phyloP scores from a whole-genome alignment of 2,888 invertebrate genomes.

The Heteromyza rotundicornis region DNA sequence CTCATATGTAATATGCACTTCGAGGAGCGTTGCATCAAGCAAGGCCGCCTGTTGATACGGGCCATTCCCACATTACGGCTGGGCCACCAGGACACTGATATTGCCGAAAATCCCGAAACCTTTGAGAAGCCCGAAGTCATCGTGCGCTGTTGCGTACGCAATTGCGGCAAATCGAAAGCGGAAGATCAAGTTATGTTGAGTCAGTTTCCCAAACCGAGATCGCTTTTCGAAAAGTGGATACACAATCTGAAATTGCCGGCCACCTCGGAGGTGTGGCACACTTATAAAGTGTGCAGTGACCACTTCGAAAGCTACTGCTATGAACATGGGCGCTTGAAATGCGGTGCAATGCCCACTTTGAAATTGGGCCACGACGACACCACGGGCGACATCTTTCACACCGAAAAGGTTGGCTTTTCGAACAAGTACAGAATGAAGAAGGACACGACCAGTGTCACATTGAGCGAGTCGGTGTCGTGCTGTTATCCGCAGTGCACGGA shows the following conservation, averaged over 20 bases:
- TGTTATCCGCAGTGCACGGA: conserved; percentile 42
- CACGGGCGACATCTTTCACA: conserved; percentile 26
- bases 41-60: conserved; percentile 29
- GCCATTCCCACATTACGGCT: conserved; percentile 47
- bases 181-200: conserved; percentile 56
- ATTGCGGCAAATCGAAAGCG: conserved; percentile 52
- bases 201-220: conserved; percentile 50
- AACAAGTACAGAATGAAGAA: conserved; percentile 18
- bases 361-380: conserved; percentile 38
- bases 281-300: conserved; percentile 35
- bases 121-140: conserved; percentile 49
- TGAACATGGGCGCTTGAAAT: conserved; percentile 27
- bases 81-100: conserved; percentile 33
- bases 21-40: conserved; percentile 39
- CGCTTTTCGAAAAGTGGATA: conserved; percentile 46
- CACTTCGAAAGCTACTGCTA: conserved; percentile 41
- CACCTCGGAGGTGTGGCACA: conserved; percentile 20
- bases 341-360: conserved; percentile 44
- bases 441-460: neutral
- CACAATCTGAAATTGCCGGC: conserved; percentile 45
- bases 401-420: neutral
- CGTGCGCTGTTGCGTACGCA: conserved; percentile 49
- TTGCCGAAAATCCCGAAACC: conserved; percentile 44
- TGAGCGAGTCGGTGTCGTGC: conserved; percentile 21
- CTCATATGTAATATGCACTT: conserved; percentile 49